These are phyloP conservation scores for Neuroscelio doddi DNA, from an alignment of 2,888 invertebrate genomes.

Conservation along the genomic window DNA sequence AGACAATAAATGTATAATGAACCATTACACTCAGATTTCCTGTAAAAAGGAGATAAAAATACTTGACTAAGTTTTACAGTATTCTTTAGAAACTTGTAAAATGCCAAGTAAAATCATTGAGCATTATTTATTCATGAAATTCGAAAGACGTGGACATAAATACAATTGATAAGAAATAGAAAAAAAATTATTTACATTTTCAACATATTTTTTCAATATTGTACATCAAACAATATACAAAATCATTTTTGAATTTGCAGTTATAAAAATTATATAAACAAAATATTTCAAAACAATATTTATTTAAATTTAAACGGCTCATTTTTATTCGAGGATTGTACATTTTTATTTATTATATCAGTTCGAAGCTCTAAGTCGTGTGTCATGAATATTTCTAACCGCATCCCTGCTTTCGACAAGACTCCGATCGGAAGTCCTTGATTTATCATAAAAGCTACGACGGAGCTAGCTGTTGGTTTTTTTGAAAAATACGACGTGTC, in stretches of 20 bases:
- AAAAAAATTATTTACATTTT: too few relatives aligned
- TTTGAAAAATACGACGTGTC: constrained; percentile 26
- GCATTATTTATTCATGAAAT: constrained; percentile 18
- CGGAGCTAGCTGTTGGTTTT: constrained; percentile 11
- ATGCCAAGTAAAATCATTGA: constrained; percentile 13
- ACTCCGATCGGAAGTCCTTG: constrained; percentile 33
- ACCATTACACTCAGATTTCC: constrained; percentile 20
- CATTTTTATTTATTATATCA: constrained; percentile 37
- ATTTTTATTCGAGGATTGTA: too few relatives aligned
- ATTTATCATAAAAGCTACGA: constrained; percentile 37
- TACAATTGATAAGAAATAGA: constrained; percentile 5
- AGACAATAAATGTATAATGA: constrained; percentile 30
- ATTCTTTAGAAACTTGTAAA: constrained; percentile 10
- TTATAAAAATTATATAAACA: too few relatives aligned
- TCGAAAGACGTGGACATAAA: neutral
- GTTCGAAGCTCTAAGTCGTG: constrained; percentile 19
- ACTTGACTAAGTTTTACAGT: constrained; percentile 15
- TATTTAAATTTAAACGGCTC: constrained; percentile 1
- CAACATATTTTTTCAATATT: too few relatives aligned
- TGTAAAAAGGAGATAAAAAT: constrained; percentile 26
- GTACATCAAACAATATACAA: too few relatives aligned
- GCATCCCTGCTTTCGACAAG: constrained; percentile 29
- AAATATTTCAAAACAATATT: constrained; percentile 1
- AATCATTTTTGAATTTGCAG: too few relatives aligned
- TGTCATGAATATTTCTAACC: constrained; percentile 26